Evolutionary conservation across 1,140 invertebrate genomes (phyloP).

Genomic region (Pachypeltis micranthus): DNA sequence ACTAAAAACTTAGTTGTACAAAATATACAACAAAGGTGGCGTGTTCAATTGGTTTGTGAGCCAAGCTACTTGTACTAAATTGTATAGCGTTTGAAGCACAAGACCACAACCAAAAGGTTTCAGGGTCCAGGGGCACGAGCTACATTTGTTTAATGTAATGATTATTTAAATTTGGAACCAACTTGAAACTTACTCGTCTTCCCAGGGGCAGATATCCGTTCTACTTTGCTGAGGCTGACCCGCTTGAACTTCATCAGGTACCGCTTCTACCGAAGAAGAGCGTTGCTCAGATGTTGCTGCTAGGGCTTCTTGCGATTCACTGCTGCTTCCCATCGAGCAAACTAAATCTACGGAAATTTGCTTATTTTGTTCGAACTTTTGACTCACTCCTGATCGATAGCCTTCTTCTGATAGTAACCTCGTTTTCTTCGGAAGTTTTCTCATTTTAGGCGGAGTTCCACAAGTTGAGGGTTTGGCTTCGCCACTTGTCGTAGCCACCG

Average conservation of each 20-base stretch:
- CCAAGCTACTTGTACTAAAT: too few species aligned
- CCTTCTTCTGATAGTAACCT: neutral
- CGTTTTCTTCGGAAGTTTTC: neutral
- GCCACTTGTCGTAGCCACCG: neutral
- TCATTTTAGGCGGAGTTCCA: neutral
- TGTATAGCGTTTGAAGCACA: too few species aligned
- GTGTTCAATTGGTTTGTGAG: too few species aligned
- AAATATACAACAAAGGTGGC: too few species aligned
- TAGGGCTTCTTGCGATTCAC: neutral
- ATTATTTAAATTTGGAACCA: too few species aligned
- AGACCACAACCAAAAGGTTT: too few species aligned
- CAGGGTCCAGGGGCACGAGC: too few species aligned
- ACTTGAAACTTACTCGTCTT: slow-evolving; percentile 73
- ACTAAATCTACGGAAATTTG: slow-evolving; percentile 25
- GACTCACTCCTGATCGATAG: neutral
- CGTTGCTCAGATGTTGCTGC: slow-evolving; percentile 8
- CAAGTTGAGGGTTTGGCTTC: neutral
- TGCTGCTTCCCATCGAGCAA: neutral
- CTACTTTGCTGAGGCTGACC: slow-evolving; percentile 42
- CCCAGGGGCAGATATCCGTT: slow-evolving; percentile 72
- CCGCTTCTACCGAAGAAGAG: slow-evolving; percentile 26
- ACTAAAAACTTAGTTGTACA: too few species aligned
- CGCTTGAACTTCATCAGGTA: slow-evolving; percentile 31
- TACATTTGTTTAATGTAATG: too few species aligned
- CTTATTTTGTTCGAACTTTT: slow-evolving; percentile 7